phyloP scores from a whole-genome alignment of 2,888 invertebrate species.

The Eupithecia pulchellata region DNA sequence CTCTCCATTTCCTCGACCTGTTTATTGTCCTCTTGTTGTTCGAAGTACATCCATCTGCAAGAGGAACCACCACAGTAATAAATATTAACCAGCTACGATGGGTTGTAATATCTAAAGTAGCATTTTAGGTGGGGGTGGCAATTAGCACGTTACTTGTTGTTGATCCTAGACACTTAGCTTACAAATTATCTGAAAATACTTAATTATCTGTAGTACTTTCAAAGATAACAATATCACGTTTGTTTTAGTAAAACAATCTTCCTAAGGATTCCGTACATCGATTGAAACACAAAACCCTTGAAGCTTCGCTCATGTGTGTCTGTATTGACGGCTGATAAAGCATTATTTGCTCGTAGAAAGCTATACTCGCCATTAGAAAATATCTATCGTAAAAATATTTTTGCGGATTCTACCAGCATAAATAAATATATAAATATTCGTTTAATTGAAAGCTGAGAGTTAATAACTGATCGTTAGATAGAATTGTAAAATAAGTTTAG shows the following conservation, averaged over 20 bases:
- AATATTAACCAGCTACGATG: constrained; percentile 17
- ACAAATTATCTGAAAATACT: neutral
- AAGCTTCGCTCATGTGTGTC: neutral
- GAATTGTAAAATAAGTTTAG: neutral
- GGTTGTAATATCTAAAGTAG: constrained; percentile 13
- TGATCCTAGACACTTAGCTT: neutral
- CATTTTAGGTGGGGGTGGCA: constrained; percentile 13
- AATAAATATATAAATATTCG: neutral
- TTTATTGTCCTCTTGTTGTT: constrained; percentile 70
- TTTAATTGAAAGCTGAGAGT: neutral
- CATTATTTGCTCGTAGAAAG: neutral
- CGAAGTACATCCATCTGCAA: constrained; percentile 89
- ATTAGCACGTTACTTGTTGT: constrained; percentile 12
- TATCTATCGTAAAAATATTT: neutral
- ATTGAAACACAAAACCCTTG: neutral
- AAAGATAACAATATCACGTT: neutral
- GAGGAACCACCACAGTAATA: constrained; percentile 28
- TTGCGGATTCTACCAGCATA: neutral
- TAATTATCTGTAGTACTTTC: neutral
- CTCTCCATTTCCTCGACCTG: constrained; percentile 58
- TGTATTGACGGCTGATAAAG: neutral
- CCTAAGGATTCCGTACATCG: neutral
- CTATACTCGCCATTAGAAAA: neutral
- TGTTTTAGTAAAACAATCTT: neutral
- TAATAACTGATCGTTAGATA: neutral